Evolutionary conservation across 1,140 invertebrate genomes (phyloP).

Genomic region (Reticulitermes speratus): DNA sequence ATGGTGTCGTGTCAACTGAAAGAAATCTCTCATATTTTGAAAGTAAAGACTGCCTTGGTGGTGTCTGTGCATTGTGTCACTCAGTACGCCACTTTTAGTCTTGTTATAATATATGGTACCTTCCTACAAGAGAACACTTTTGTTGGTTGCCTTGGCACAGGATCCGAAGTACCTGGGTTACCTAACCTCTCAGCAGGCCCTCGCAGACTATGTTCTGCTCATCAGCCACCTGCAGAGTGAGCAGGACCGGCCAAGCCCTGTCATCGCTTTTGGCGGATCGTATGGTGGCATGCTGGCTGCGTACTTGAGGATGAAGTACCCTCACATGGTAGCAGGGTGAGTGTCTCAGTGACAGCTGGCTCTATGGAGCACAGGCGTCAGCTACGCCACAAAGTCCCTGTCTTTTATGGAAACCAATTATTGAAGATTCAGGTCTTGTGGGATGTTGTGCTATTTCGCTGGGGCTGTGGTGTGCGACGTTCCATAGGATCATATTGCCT

Average conservation of each 20-base stretch:
- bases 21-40: no score
- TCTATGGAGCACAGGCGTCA: constrained; percentile 25
- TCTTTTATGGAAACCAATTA: not conserved
- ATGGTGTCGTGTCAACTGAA: no score
- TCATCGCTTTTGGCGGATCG: constrained; percentile 91
- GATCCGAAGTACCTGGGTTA: constrained; percentile 75
- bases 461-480: not conserved
- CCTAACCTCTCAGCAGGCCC: constrained; percentile 86
- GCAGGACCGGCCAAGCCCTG: constrained; percentile 58
- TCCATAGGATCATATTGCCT: no score
- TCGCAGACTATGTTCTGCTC: constrained; percentile 91
- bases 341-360: not conserved
- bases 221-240: constrained; percentile 62
- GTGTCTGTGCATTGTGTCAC: no score
- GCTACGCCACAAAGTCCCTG: not conserved
- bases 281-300: constrained; percentile 96
- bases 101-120: no score
- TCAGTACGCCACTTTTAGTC: no score
- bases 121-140: no score
- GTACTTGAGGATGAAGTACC: constrained; percentile 96
- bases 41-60: no score
- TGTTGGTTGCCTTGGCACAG: constrained; percentile 38
- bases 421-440: no score
- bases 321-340: constrained; percentile 76
- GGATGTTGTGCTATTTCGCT: not conserved